A percentile compares a stretch with the other conserved stretches of the same genome.
Conservation (phyloP, 2,888 invertebrate species). For the Pachymerium ferrugineum region DNA sequence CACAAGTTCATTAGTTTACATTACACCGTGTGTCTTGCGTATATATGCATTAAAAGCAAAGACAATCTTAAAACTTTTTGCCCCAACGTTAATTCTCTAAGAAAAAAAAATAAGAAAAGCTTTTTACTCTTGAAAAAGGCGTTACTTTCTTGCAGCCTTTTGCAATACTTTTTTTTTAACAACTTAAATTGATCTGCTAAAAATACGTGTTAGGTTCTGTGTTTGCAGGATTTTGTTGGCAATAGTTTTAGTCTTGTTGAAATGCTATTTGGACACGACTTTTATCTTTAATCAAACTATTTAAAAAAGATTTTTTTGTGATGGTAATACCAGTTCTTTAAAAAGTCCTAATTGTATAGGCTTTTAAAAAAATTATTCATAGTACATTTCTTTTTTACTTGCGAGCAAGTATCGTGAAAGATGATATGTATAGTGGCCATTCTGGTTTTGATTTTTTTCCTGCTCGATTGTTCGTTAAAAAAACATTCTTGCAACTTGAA, state of each 20-base stretch:
- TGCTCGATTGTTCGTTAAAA: no score
- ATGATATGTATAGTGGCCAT: no score
- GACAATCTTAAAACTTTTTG: slow-evolving; percentile 5
- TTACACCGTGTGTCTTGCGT: slow-evolving; percentile 13
- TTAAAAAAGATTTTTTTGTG: no score
- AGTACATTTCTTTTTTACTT: no score
- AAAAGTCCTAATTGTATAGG: no score
- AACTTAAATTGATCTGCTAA: no score
- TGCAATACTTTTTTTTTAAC: not conserved
- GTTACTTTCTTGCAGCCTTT: not conserved
- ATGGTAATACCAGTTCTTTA: no score
- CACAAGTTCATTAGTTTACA: slow-evolving; percentile 32
- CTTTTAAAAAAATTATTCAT: no score
- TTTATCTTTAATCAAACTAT: not conserved
- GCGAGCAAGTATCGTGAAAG: no score
- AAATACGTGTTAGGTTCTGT: slow-evolving; percentile 7
- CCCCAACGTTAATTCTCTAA: not conserved
- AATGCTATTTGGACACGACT: not conserved
- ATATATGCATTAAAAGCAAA: not conserved
- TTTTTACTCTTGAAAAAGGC: not conserved
- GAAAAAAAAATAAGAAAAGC: not conserved
- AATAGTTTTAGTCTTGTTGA: not conserved
- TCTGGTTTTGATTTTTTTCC: no score
- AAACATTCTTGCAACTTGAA: not conserved
- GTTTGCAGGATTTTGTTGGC: not conserved